Conservation (phyloP, 2,113 vertebrate genomes). For the Isurus oxyrinchus region DNA sequence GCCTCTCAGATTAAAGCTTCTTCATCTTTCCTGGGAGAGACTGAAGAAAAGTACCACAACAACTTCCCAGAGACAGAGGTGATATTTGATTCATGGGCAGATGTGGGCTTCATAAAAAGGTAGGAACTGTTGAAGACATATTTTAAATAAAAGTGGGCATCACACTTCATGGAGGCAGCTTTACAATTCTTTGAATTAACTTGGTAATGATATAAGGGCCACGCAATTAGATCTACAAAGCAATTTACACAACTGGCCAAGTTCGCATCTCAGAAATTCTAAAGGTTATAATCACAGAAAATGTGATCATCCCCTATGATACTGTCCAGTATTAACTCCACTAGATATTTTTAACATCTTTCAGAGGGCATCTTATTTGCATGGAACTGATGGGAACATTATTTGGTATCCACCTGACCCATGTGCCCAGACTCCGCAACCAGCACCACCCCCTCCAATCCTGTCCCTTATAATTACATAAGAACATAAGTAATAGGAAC, state of each 20-base stretch:
- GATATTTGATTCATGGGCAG: not conserved
- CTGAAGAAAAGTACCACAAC: not conserved
- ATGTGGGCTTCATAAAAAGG: not conserved
- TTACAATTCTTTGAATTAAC: not conserved
- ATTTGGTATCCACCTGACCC: not conserved
- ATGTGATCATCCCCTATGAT: not conserved
- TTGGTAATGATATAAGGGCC: not conserved
- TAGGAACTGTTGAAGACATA: not conserved
- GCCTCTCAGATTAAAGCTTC: not conserved
- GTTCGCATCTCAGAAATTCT: not conserved
- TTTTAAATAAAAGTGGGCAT: not conserved
- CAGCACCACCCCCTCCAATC: too few relatives aligned
- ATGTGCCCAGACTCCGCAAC: not conserved
- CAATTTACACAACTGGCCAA: not conserved
- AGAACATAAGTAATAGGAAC: too few relatives aligned
- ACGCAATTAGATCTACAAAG: not conserved
- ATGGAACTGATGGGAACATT: not conserved
- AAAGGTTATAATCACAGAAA: not conserved
- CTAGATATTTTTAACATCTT: not conserved
- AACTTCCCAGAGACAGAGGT: not conserved
- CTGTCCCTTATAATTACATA: too few relatives aligned
- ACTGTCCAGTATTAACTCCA: not conserved
- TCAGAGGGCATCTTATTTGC: not conserved
- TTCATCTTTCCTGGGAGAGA: not conserved
- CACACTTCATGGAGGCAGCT: not conserved